Base-by-base conservation (phyloP, 2,888 invertebrate species). In the Ethmia dodecea region DNA sequence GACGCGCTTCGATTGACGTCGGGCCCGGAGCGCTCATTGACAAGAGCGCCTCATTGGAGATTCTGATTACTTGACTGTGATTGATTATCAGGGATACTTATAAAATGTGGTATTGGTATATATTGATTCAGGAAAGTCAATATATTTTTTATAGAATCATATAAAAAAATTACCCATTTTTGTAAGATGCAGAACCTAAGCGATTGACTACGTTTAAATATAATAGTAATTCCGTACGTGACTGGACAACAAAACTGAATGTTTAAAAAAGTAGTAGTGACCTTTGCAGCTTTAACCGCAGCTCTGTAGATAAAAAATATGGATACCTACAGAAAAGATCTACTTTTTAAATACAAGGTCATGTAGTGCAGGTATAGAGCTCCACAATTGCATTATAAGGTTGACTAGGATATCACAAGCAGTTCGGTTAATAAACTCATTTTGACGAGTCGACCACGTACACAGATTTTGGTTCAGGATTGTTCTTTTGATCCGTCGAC, bases 401-500 rank as follows among this genome's bases (percentile, higher is more conserved):
- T 52, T 46, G 57, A 55, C 57, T 65, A 65, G 69, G 68, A 69
- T 67, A 62, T 55, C 47, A 48, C 33, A 47, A n/a, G n/a, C 37
- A 28, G 36, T 45, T 35, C 43, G 22, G 40, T 42, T 42, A 51
- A 52, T 50, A 42, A 49, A 37, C 40, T 34, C 43, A 52, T 52
- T 58, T 51, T 47, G 33, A 39, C 39, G 34, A 42, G 46, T n/a
- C 42, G 51, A 37, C 43, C 33, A 49, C 47, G 51, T 52, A 47
- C 41, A 60, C 56, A 54, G 55, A 66, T 68, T 70, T 69, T 38
- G 55, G 49, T 43, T 55, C 49, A 45, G 52, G 52, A 43, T 51
- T 55, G 56, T 57, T 51, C 56, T 57, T 58, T 60, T 56, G 57
- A 66, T 64, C 55, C 40, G 55, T 55, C 46, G 52, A 53, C 44